Conservation (phyloP, 2,888 invertebrate genomes). For the Tetragonisca angustula region DNA sequence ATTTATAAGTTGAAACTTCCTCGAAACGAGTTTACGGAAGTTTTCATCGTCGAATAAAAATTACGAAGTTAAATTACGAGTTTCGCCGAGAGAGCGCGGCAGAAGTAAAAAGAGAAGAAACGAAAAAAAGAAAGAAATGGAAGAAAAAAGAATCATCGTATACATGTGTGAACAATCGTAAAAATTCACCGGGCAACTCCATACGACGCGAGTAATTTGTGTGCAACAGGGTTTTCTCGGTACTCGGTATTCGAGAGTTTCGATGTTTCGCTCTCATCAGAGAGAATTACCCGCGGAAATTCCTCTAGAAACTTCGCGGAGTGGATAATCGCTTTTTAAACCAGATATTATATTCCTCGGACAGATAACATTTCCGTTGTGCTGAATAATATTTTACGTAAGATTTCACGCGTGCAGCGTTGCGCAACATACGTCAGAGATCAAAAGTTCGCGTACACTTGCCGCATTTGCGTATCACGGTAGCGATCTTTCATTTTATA, state of each 20-base stretch:
- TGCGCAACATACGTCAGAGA: too few relatives aligned
- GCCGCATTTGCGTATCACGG: too few relatives aligned
- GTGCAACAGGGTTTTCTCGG: background rate
- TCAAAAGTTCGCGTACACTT: too few relatives aligned
- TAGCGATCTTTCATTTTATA: too few relatives aligned
- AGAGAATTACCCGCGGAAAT: background rate
- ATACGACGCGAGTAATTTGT: background rate
- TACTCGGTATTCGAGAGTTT: background rate
- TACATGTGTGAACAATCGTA: background rate
- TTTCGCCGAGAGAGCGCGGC: background rate
- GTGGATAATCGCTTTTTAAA: background rate
- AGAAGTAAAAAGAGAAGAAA: background rate
- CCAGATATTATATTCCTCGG: too few relatives aligned
- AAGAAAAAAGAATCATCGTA: too few relatives aligned
- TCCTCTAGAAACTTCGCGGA: background rate
- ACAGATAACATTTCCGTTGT: too few relatives aligned
- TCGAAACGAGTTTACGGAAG: conserved; percentile 40
- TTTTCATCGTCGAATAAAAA: conserved; percentile 44
- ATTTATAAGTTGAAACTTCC: conserved; percentile 45
- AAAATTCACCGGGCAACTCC: background rate
- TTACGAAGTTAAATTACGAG: conserved; percentile 33
- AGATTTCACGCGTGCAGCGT: too few relatives aligned
- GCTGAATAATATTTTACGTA: too few relatives aligned
- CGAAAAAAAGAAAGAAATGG: too few relatives aligned
- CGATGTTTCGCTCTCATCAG: background rate